phyloP scores from a whole-genome alignment of 2,888 invertebrate species.

The Eulithis prunata region DNA sequence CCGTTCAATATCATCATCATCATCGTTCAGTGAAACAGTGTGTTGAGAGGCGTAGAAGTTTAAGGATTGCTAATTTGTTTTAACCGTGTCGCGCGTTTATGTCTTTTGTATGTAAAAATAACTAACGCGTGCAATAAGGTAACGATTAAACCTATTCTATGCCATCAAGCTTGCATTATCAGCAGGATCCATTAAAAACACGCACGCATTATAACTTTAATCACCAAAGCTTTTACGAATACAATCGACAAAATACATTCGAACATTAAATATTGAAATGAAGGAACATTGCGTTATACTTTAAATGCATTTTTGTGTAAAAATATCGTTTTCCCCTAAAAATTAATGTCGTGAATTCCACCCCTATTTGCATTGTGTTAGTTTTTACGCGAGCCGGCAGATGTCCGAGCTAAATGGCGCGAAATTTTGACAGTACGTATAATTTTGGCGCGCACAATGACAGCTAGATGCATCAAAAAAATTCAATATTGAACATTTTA shows the following conservation, averaged over 20 bases:
- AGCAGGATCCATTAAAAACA: constrained; percentile 40
- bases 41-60: too few relatives aligned
- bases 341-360: constrained; percentile 71
- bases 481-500: constrained; percentile 73
- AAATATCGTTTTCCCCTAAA: constrained; percentile 80
- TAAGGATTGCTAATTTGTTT: too few relatives aligned
- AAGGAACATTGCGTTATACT: constrained; percentile 76
- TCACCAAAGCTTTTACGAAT: constrained; percentile 41
- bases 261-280: constrained; percentile 76
- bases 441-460: constrained; percentile 75
- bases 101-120: constrained; percentile 33
- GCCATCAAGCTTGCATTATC: constrained; percentile 24
- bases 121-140: constrained; percentile 8
- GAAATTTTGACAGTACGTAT: constrained; percentile 81
- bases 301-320: constrained; percentile 81
- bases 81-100: constrained; percentile 16
- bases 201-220: constrained; percentile 46
- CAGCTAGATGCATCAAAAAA: constrained; percentile 63
- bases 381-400: constrained; percentile 67
- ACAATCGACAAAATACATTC: constrained; percentile 46
- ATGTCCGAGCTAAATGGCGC: constrained; percentile 81
- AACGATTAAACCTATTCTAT: not conserved
- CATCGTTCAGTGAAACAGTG: too few relatives aligned
- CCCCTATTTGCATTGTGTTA: constrained; percentile 82
- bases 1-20: too few relatives aligned